Conservation (phyloP, 2,797 vertebrate genomes). For the Tachyglossus aculeatus region DNA sequence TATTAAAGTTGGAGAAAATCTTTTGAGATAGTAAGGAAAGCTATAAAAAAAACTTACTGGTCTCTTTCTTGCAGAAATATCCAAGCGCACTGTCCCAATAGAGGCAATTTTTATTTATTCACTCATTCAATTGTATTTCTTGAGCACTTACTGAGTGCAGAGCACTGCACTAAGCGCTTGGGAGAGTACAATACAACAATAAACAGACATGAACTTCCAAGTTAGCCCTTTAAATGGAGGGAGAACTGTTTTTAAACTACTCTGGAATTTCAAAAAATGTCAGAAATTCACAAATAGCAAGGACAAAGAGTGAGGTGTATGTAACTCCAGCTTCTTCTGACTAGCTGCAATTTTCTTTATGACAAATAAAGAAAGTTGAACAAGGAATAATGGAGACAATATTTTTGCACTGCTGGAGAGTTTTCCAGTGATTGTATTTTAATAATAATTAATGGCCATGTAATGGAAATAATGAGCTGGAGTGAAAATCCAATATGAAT, state of each 20-base stretch:
- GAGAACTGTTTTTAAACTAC: background rate
- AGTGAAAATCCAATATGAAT: slow-evolving; percentile 50
- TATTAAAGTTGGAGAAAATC: background rate
- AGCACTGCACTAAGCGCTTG: no score
- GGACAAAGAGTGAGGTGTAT: background rate
- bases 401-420: slow-evolving; percentile 38
- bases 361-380: slow-evolving; percentile 17
- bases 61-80: slow-evolving; percentile 9
- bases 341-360: background rate
- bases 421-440: slow-evolving; percentile 62
- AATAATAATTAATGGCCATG: slow-evolving; percentile 62
- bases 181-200: no score
- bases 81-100: background rate
- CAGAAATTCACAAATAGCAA: background rate
- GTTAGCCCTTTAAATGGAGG: no score
- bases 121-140: no score
- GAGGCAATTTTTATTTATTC: background rate
- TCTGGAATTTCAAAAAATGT: background rate
- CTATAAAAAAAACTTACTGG: background rate
- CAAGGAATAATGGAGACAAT: slow-evolving; percentile 40
- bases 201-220: no score
- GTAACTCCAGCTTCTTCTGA: background rate
- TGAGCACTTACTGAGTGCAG: no score
- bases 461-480: slow-evolving; percentile 62
- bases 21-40: slow-evolving; percentile 5